Evolutionary conservation across 2,113 vertebrate species (phyloP), one percentile per base, ranked within the genome.

Genomic region (Bubo blakistoni): DNA sequence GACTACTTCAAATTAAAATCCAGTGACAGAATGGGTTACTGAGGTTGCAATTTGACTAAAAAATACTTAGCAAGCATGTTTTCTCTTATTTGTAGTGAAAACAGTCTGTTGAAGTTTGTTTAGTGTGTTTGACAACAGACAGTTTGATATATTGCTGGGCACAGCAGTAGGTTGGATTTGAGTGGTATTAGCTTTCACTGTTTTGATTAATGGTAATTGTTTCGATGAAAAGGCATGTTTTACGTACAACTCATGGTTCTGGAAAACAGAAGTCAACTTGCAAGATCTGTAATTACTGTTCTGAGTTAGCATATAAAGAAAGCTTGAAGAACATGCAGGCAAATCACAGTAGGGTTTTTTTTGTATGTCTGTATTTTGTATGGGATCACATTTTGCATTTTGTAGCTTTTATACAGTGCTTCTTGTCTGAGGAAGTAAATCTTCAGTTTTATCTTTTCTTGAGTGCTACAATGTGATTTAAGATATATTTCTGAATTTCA

Each of bases 181-280:
- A 98, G 97, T 98, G 96, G 98, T 98, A 98, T 98, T 98, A 98
- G 97, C 98, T 98, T 98, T 98, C 98, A 89, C 94, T 98, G 97
- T 98, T 98, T 98, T 98, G 98, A 98, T 98, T 98, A 98, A 98
- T 98, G 98, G 98, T 98, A 98, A 98, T 98, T 98, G 98, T 98
- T 98, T 98, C 96, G 1, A 97, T 98, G 98, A 98, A 98, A 98
- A 98, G 97, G 95, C 98, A 94, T 97, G 97, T 98, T 98, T 98
- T 98, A 98, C 93, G 67, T 98, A 97, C 97, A 98, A 97, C 98
- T 98, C 98, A 93, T 98, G 98, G 97, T 98, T 98, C 96, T 98
- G 96, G 94, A 98, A 98, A 98, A 98, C 97, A 98, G 97, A 98
- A 98, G 98, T 98, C 98, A 98, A 98, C 97, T 98, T 97, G 96